Conservation (phyloP, 2,888 invertebrate genomes). For the Philereme vetulata region DNA sequence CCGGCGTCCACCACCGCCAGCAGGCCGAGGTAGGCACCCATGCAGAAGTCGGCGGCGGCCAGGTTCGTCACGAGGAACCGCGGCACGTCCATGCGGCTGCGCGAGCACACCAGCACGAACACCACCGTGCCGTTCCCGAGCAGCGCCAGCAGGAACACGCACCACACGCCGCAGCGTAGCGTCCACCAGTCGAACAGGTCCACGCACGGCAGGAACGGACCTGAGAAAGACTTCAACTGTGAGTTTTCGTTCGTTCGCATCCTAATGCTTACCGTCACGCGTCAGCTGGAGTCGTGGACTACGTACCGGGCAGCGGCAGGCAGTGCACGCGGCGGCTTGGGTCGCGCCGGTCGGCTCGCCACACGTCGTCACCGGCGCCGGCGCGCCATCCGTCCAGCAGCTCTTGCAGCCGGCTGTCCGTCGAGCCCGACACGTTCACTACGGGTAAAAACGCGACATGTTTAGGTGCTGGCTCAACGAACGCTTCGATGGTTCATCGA, state of each 20-base stretch:
- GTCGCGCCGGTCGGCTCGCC: conserved; percentile 37
- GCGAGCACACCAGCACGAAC: conserved; percentile 94
- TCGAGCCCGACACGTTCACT: conserved; percentile 65
- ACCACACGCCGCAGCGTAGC: conserved; percentile 97
- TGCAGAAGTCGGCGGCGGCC: conserved; percentile 98
- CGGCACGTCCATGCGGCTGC: conserved; percentile 98
- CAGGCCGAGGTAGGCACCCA: conserved; percentile 97
- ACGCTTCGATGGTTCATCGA: neutral
- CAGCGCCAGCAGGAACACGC: conserved; percentile 97
- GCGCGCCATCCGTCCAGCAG: conserved; percentile 46
- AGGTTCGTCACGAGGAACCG: conserved; percentile 98
- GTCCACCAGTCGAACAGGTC: conserved; percentile 99
- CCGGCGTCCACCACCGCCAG: conserved; percentile 98
- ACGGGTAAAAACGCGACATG: conserved; percentile 10
- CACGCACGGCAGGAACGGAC: conserved; percentile 97
- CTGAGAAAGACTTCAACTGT: conserved; percentile 63
- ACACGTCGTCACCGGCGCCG: conserved; percentile 30
- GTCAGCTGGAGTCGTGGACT: neutral
- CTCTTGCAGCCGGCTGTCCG: conserved; percentile 47
- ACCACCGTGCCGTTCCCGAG: conserved; percentile 98
- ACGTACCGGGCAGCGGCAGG: conserved; percentile 90
- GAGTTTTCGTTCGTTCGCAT: neutral
- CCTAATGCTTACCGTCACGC: neutral
- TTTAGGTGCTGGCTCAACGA: neutral
- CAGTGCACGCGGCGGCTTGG: conserved; percentile 86